Percentiles rank a stretch among this genome's conserved stretches.
Conservation (phyloP, 1,140 invertebrate genomes). For the Nylanderia fulva region DNA sequence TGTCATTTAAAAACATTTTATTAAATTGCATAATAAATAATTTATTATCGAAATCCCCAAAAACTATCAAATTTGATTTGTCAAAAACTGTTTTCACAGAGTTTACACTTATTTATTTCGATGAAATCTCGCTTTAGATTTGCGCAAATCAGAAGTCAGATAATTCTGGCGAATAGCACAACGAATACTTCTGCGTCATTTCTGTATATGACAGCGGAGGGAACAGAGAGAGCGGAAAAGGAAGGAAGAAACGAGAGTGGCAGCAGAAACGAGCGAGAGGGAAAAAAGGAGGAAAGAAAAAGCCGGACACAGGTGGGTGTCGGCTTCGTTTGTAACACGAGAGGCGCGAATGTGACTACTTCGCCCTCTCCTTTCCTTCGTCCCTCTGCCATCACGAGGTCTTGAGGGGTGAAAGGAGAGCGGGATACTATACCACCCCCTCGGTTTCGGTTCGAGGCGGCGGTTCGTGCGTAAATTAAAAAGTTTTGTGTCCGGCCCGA, state of each 20-base stretch:
- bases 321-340: slow-evolving; percentile 76
- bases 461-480: slow-evolving; percentile 56
- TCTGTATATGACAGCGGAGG: not conserved
- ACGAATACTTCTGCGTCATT: not conserved
- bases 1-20: no score
- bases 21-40: no score
- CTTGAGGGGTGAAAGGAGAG: not conserved
- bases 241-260: not conserved
- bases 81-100: not conserved
- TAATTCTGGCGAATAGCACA: not conserved
- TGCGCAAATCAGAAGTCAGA: not conserved
- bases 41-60: no score
- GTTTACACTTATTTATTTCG: not conserved
- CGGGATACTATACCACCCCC: not conserved
- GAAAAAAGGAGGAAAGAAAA: slow-evolving; percentile 10
- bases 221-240: not conserved
- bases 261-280: not conserved
- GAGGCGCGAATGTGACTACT: slow-evolving; percentile 55
- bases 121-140: no score
- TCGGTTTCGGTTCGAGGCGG: not conserved
- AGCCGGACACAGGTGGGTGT: slow-evolving; percentile 75
- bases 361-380: not conserved
- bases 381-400: not conserved
- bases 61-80: not conserved
- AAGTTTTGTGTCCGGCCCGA: slow-evolving; percentile 54